A percentile compares a stretch with the other conserved stretches of the same genome.
Conservation (phyloP, 1,140 invertebrate genomes). For the Leptoteleia sp. region DNA sequence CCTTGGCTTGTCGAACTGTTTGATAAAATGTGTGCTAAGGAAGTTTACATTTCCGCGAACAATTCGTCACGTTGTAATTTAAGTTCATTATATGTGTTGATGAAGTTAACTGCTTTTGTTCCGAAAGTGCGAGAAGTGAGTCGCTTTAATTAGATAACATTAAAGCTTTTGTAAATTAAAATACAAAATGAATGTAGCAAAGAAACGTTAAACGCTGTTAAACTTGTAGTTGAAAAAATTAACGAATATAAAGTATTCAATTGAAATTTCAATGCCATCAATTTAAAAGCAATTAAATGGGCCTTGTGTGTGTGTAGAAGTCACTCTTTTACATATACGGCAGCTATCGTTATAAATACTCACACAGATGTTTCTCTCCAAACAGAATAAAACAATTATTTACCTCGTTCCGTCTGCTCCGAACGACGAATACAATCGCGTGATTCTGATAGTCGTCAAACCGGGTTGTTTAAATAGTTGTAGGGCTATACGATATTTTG, state of each 20-base stretch:
- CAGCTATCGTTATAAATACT: conserved; percentile 41
- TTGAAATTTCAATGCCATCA: conserved; percentile 59
- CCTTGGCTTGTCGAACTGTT: conserved; percentile 10
- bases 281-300: conserved; percentile 63
- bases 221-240: conserved; percentile 54
- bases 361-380: conserved; percentile 50
- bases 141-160: conserved; percentile 50
- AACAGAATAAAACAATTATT: conserved; percentile 65
- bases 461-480: conserved; percentile 56
- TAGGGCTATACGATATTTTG: conserved; percentile 23
- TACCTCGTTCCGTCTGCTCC: conserved; percentile 47
- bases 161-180: conserved; percentile 34
- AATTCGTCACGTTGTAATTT: conserved; percentile 42
- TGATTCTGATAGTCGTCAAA: conserved; percentile 52
- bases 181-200: conserved; percentile 18
- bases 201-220: conserved; percentile 41
- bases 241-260: conserved; percentile 55
- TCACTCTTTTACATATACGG: conserved; percentile 47
- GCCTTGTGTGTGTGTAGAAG: conserved; percentile 30
- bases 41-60: conserved; percentile 49
- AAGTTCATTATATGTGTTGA: conserved; percentile 34
- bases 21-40: conserved; percentile 19
- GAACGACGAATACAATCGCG: conserved; percentile 50
- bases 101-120: conserved; percentile 59
- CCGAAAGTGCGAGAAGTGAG: conserved; percentile 40